Evolutionary conservation across 1,140 invertebrate genomes (phyloP), one percentile per base, ranked within the genome.

Genomic region (Heliothis virescens): DNA sequence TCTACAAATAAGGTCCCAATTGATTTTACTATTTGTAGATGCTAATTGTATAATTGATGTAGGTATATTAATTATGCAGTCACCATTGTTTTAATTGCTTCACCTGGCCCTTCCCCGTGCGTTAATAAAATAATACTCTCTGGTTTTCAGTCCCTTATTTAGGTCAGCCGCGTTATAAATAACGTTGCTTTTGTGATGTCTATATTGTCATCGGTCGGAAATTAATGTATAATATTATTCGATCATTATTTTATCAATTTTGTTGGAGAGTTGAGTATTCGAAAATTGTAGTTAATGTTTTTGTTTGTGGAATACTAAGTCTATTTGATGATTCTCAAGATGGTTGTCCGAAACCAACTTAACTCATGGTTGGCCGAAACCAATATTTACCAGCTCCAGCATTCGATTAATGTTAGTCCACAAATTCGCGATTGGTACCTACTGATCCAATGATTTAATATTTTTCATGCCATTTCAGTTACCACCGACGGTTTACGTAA

Each of bases 141-240:
- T 41, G 34, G 3, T 12, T 67, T 47, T 47, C 34, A 47, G 10
- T 47, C 18, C 15, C 34, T 47, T 16, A 75, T 75, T 62, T 75
- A 75, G 57, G 72, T 62, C 21, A 52, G 15, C 65, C 65, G 13
- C 48, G 57, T 75, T 60, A 60, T 75, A 75, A 75, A 75, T 52
- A 50, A 62, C 5, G 10, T 52, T 71, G 12, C 41, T 13, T 26
- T n/a, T 59, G 48, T 48, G 59, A 59, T 73, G 10, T 26, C 16
- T 48, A 29, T 18, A 47, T 52, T 59, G 71, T 59, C 71, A 73
- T 18, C 60, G 55, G 18, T 5, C 72, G 72, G 72, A 74, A 47
- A 74, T 60, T 74, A 74, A 60, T 48, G 55, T 41, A 5, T 74
- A 60, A 21, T 4, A 60, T 60, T 60, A 74, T 74, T 59, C 29